Evolutionary conservation across 2,888 invertebrate genomes (phyloP).

Genomic region (Zeuzera pyrina): DNA sequence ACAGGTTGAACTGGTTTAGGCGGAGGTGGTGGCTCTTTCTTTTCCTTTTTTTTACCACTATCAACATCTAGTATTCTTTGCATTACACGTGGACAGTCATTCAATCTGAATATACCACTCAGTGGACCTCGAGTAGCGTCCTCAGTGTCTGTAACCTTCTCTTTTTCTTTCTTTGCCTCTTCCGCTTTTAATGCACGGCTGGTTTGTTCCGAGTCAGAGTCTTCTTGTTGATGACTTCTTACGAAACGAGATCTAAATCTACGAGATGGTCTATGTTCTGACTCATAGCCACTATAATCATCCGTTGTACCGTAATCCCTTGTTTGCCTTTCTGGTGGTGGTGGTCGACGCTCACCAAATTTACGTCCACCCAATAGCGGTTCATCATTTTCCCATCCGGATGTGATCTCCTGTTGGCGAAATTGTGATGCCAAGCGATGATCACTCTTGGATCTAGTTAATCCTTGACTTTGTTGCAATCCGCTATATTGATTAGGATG

Average conservation of each 20-base stretch:
- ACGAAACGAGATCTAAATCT: constrained; percentile 82
- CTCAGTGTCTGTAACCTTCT: constrained; percentile 89
- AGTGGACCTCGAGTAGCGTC: constrained; percentile 89
- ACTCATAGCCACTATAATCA: constrained; percentile 81
- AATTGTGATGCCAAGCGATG: constrained; percentile 92
- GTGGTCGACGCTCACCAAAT: constrained; percentile 80
- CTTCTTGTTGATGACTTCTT: constrained; percentile 78
- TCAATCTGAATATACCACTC: constrained; percentile 89
- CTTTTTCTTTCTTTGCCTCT: constrained; percentile 74
- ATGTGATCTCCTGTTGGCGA: constrained; percentile 85
- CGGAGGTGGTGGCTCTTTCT: constrained; percentile 76
- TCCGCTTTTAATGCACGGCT: constrained; percentile 78
- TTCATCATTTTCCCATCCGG: constrained; percentile 78
- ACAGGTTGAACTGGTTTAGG: constrained; percentile 72
- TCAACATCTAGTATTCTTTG: constrained; percentile 89
- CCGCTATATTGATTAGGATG: constrained; percentile 75
- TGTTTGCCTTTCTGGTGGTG: constrained; percentile 67
- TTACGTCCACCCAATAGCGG: constrained; percentile 82
- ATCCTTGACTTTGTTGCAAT: constrained; percentile 78
- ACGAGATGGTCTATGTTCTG: constrained; percentile 74
- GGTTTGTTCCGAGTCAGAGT: constrained; percentile 81
- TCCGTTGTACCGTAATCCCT: constrained; percentile 74
- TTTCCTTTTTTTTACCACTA: constrained; percentile 82
- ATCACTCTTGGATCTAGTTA: constrained; percentile 95
- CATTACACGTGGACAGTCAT: constrained; percentile 91